Conservation (phyloP, 2,113 vertebrate species). For the Physeter macrocephalus region DNA sequence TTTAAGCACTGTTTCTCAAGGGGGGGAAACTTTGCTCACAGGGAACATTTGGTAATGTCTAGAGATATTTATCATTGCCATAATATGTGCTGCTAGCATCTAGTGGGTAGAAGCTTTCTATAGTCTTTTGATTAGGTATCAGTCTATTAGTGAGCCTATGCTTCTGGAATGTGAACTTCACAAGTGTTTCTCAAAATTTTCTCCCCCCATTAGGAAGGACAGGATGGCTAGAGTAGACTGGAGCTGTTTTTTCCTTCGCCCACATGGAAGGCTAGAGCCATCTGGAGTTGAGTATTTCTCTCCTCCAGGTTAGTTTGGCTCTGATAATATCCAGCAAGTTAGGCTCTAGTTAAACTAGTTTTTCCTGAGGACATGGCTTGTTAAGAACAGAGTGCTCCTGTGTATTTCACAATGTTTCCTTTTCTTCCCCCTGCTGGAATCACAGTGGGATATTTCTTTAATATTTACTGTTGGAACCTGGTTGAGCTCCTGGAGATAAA, state of each 20-base stretch:
- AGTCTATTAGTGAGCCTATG: background rate
- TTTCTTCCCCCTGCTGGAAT: background rate
- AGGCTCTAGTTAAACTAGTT: background rate
- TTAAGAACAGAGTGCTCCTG: background rate
- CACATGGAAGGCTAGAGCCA: background rate
- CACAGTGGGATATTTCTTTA: background rate
- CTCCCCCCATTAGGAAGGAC: too few relatives aligned
- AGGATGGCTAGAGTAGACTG: background rate
- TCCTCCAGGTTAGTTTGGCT: background rate
- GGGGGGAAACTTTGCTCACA: background rate
- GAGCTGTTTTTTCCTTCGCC: background rate
- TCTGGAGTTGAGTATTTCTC: background rate
- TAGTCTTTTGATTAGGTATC: background rate
- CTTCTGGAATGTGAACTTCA: background rate
- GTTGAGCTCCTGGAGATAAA: background rate
- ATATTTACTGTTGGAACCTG: background rate
- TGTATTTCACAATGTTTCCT: background rate
- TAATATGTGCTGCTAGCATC: background rate
- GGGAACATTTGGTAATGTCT: conserved; percentile 24
- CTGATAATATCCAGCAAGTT: background rate
- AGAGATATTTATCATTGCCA: background rate
- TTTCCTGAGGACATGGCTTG: too few relatives aligned
- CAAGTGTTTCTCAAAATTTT: background rate
- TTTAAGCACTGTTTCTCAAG: conserved; percentile 31
- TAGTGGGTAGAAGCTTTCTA: background rate